A percentile compares a stretch with the other conserved stretches of the same genome.
phyloP scores from a whole-genome alignment of 2,797 vertebrate species.

The Melanotaenia maccullochi region DNA sequence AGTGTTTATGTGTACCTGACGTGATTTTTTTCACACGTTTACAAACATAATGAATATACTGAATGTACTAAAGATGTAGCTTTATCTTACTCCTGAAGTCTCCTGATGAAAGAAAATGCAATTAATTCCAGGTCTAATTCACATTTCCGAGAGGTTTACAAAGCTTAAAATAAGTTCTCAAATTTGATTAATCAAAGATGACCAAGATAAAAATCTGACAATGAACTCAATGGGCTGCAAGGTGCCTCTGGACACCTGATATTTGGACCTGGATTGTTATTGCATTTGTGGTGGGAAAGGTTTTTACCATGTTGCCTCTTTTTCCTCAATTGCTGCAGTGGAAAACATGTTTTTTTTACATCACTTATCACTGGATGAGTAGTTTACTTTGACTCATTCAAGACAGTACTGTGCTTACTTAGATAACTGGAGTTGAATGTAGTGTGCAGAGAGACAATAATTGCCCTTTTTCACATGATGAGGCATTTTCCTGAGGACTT shows the following conservation, averaged over 20 bases:
- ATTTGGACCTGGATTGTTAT: slow-evolving; percentile 1
- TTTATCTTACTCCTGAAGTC: neutral
- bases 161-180: slow-evolving; percentile 1
- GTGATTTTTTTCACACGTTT: slow-evolving; percentile 18
- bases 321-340: neutral
- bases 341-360: neutral
- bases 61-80: neutral
- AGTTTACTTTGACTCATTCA: neutral
- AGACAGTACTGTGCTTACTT: neutral
- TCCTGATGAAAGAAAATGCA: neutral
- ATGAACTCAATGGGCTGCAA: neutral
- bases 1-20: slow-evolving; percentile 10
- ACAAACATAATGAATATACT: slow-evolving; percentile 1
- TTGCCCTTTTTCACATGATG: too few species aligned
- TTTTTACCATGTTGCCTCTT: too few species aligned
- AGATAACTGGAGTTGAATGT: too few species aligned
- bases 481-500: too few species aligned
- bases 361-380: neutral
- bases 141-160: neutral
- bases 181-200: neutral
- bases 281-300: neutral
- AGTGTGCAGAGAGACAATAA: too few species aligned
- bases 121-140: neutral
- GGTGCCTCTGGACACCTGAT: neutral
- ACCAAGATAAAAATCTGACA: neutral